phyloP scores from a whole-genome alignment of 2,797 vertebrate species.

The Halcyon smyrnensis region DNA sequence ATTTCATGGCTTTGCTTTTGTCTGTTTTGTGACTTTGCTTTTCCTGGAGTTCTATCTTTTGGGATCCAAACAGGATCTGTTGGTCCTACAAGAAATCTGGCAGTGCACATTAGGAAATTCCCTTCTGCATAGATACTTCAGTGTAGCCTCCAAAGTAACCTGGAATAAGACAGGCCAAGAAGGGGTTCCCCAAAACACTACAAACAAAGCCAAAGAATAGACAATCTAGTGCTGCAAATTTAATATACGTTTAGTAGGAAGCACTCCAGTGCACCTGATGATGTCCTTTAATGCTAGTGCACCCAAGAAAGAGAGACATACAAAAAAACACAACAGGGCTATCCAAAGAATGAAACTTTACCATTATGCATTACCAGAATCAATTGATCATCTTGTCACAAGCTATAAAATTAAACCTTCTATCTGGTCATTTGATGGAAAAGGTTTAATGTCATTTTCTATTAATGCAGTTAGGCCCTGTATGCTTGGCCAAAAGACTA shows the following conservation, averaged over 20 bases:
- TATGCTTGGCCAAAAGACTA: not conserved
- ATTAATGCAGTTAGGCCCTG: not conserved
- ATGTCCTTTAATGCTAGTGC: not conserved
- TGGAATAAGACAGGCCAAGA: not conserved
- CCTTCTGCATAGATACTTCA: not conserved
- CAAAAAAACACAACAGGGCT: not conserved
- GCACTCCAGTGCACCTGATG: not conserved
- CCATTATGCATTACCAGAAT: not conserved
- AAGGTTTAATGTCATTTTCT: not conserved
- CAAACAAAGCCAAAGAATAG: not conserved
- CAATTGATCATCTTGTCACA: not conserved
- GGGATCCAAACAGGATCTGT: not conserved
- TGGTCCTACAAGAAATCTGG: not conserved
- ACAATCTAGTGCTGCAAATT: not conserved
- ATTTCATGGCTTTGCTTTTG: not conserved
- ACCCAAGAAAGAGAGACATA: not conserved
- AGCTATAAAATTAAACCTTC: not conserved
- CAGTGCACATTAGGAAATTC: not conserved
- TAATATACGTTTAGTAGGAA: not conserved
- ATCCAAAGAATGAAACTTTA: not conserved
- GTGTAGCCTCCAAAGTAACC: not conserved
- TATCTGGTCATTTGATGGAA: not conserved
- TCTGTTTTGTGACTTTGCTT: not conserved
- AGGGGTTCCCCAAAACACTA: not conserved
- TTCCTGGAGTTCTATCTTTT: not conserved